Evolutionary conservation across 2,888 invertebrate genomes (phyloP).

Genomic region (Plebejus melissa): DNA sequence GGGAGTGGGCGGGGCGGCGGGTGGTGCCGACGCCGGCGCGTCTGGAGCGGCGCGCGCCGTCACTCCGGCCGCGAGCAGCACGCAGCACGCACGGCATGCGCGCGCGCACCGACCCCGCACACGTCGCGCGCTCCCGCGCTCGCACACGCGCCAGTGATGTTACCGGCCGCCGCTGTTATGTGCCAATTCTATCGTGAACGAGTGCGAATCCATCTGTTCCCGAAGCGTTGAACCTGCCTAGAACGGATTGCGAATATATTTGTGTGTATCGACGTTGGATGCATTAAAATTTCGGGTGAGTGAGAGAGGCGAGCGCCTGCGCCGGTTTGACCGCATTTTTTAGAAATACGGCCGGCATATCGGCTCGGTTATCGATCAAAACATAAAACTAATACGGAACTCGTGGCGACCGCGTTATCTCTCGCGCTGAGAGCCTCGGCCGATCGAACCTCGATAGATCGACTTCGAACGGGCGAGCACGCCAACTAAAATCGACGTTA

Average conservation of each 20-base stretch:
- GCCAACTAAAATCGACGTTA: background rate
- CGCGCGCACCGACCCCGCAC: constrained; percentile 41
- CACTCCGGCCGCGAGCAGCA: constrained; percentile 53
- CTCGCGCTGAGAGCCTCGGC: background rate
- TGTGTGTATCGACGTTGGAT: constrained; percentile 69
- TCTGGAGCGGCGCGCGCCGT: constrained; percentile 34
- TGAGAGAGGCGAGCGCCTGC: constrained; percentile 73
- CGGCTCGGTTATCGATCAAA: constrained; percentile 73
- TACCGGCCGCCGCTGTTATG: constrained; percentile 66
- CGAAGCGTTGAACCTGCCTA: constrained; percentile 64
- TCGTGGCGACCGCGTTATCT: constrained; percentile 27
- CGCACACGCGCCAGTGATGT: constrained; percentile 65
- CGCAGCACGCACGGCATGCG: constrained; percentile 59
- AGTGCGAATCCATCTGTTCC: constrained; percentile 66
- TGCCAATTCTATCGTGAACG: constrained; percentile 65
- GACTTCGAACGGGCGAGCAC: background rate
- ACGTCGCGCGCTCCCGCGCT: constrained; percentile 48
- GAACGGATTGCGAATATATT: constrained; percentile 62
- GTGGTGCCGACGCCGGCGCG: constrained; percentile 38
- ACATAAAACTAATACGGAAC: constrained; percentile 56
- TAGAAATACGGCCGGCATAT: constrained; percentile 75
- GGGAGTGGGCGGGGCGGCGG: constrained; percentile 40
- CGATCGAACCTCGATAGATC: background rate
- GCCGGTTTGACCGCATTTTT: constrained; percentile 79
- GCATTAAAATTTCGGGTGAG: constrained; percentile 77